phyloP scores from a whole-genome alignment of 2,888 invertebrate genomes.

The Platycnemis pennipes region DNA sequence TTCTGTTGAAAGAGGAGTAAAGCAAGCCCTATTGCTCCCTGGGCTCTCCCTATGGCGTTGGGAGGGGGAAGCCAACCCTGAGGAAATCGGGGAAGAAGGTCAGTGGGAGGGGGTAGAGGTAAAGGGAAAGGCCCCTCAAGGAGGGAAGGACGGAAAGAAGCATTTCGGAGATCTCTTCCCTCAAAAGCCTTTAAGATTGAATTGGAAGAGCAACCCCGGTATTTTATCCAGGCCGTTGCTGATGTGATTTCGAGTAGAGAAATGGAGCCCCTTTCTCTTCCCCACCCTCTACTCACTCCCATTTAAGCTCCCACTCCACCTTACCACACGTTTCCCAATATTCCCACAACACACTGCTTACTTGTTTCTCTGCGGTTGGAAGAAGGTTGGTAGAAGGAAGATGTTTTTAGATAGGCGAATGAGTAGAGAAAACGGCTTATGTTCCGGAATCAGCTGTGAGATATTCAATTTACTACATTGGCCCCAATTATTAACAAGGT shows the following conservation, averaged over 20 bases:
- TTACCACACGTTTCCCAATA: not conserved
- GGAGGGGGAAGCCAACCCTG: no score
- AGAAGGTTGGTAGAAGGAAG: no score
- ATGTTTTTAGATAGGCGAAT: no score
- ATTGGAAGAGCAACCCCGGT: not conserved
- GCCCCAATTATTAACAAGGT: no score
- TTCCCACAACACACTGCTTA: not conserved
- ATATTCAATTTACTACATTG: no score
- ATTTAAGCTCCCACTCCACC: not conserved
- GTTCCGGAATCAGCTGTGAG: no score
- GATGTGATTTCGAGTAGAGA: constrained; percentile 54
- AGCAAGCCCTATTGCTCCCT: no score
- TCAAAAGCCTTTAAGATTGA: constrained; percentile 27
- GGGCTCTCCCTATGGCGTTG: no score
- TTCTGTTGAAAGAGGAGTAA: no score
- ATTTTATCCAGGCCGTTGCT: constrained; percentile 39
- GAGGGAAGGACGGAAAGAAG: no score
- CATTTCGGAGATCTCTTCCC: not conserved
- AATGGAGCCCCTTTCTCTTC: not conserved
- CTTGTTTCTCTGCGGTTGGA: not conserved
- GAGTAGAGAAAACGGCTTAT: no score
- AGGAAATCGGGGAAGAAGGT: not conserved
- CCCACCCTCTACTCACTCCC: not conserved
- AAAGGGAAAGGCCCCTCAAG: not conserved
- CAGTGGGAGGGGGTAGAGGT: no score